Evolutionary conservation across 2,888 invertebrate genomes (phyloP).

Genomic region (Drosophila hamatofila): DNA sequence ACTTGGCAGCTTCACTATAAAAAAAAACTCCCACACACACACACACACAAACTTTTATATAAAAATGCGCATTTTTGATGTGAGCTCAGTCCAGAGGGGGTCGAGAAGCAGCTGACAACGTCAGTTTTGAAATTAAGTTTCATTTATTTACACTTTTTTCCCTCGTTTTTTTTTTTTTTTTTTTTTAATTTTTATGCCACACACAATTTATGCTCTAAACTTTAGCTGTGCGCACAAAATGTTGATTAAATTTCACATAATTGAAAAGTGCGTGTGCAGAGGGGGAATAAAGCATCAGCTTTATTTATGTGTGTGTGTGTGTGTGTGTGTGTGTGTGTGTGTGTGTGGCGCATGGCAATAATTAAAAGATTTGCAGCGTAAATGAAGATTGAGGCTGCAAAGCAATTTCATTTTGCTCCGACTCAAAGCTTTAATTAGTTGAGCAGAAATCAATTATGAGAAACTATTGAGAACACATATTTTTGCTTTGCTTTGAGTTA

Average conservation of each 20-base stretch:
- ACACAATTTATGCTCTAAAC: constrained; percentile 30
- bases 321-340: too few relatives aligned
- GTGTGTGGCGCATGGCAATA: background rate
- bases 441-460: background rate
- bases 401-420: background rate
- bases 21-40: constrained; percentile 5
- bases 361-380: background rate
- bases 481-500: background rate
- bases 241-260: constrained; percentile 27
- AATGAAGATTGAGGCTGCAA: background rate
- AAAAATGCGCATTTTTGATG: constrained; percentile 57
- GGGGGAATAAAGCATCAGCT: background rate
- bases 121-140: constrained; percentile 52
- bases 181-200: constrained; percentile 51
- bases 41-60: constrained; percentile 44
- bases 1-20: constrained; percentile 36
- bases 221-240: constrained; percentile 30
- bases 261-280: background rate
- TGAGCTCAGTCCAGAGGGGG: background rate
- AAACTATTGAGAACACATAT: background rate
- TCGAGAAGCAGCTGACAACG: constrained; percentile 18
- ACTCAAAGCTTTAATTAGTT: background rate
- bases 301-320: too few relatives aligned
- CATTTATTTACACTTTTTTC: constrained; percentile 38
- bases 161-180: constrained; percentile 4